Percentiles rank a stretch among this genome's conserved stretches.
Conservation (phyloP, 1,140 invertebrate species). For the Glomeris maerens region DNA sequence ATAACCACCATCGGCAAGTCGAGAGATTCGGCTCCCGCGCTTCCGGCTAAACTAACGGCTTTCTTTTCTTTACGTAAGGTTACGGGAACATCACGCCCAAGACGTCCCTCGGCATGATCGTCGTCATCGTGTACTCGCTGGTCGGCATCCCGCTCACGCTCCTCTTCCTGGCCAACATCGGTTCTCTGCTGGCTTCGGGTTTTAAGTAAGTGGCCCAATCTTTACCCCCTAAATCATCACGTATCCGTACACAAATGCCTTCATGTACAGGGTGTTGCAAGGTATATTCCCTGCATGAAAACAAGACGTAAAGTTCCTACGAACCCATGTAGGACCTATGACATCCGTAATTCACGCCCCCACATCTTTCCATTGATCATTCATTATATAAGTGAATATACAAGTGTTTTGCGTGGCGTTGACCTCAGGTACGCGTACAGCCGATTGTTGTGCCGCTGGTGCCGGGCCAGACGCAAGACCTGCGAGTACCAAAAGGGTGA, state of each 20-base stretch:
- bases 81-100: conserved; percentile 27
- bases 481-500: conserved; percentile 13
- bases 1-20: not conserved
- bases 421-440: conserved; percentile 12
- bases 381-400: not conserved
- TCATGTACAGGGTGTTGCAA: not conserved
- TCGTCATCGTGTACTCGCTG: conserved; percentile 24
- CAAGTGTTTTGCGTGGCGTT: not conserved
- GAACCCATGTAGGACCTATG: not conserved
- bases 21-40: not conserved
- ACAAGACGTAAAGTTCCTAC: no score
- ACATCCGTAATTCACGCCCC: no score
- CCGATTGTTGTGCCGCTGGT: conserved; percentile 23
- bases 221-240: not conserved
- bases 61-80: conserved; percentile 21
- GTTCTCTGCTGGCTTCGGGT: conserved; percentile 26
- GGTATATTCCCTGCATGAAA: no score
- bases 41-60: not conserved
- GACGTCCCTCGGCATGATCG: conserved; percentile 21
- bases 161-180: conserved; percentile 27
- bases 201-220: conserved; percentile 24
- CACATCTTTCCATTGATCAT: no score
- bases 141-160: conserved; percentile 26
- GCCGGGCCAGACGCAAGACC: conserved; percentile 17
- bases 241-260: not conserved